Evolutionary conservation across 2,888 invertebrate species (phyloP).

Genomic region (Lamellibrachia columna): DNA sequence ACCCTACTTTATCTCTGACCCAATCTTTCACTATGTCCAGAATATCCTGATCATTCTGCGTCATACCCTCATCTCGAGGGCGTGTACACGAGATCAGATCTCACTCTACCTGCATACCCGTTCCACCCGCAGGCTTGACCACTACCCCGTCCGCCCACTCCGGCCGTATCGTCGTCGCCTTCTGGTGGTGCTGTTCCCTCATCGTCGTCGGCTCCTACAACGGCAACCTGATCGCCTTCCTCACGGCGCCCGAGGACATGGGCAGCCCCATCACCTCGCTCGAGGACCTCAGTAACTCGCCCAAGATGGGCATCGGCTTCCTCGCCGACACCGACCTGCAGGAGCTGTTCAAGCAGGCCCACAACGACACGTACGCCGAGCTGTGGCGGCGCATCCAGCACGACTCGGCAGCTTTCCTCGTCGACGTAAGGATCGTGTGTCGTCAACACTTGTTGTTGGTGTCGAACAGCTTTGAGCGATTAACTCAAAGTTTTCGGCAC

Average conservation of each 20-base stretch:
- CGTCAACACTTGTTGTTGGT: not conserved
- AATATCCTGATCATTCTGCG: no score
- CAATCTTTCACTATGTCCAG: no score
- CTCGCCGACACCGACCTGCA: constrained; percentile 26
- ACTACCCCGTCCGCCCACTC: constrained; percentile 86
- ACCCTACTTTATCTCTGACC: no score
- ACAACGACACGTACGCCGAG: constrained; percentile 18
- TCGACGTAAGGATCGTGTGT: not conserved
- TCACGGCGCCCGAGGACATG: constrained; percentile 85
- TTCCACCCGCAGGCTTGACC: constrained; percentile 77
- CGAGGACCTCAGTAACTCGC: constrained; percentile 23
- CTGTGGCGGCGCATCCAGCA: constrained; percentile 27
- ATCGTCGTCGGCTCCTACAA: constrained; percentile 91
- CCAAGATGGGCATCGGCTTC: constrained; percentile 32
- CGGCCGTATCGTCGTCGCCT: constrained; percentile 83
- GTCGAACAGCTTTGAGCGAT: no score
- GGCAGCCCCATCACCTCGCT: constrained; percentile 78
- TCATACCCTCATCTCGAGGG: no score
- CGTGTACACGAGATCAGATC: no score
- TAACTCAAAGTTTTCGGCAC: no score
- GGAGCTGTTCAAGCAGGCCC: constrained; percentile 25
- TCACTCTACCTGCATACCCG: not conserved
- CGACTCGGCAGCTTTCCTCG: not conserved
- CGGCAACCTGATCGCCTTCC: constrained; percentile 89
- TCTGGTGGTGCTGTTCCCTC: constrained; percentile 92